A percentile compares a stretch with the other conserved stretches of the same genome.
phyloP scores from a whole-genome alignment of 2,797 vertebrate genomes.

The Bradypodion pumilum region DNA sequence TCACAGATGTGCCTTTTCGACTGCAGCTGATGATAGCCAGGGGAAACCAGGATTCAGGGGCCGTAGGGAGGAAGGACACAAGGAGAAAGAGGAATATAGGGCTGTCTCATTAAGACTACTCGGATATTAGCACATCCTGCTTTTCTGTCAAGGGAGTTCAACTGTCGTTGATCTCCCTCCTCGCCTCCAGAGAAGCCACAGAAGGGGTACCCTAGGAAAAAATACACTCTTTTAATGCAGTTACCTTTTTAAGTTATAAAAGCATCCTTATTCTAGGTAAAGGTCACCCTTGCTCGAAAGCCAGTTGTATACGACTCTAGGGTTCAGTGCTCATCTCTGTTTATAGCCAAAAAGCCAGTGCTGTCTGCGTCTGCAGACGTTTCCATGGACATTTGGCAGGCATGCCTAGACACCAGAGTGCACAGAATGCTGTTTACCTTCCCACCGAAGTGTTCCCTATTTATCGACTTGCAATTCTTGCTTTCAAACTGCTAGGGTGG shows the following conservation, averaged over 20 bases:
- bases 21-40: slow-evolving; percentile 6
- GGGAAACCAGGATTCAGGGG: not conserved
- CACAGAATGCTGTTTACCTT: too few relatives aligned
- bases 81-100: not conserved
- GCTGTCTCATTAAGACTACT: slow-evolving; percentile 11
- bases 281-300: too few relatives aligned
- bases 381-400: too few relatives aligned
- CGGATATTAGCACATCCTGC: slow-evolving; percentile 22
- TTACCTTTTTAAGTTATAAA: not conserved
- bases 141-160: not conserved
- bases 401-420: too few relatives aligned
- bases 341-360: too few relatives aligned
- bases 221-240: not conserved
- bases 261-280: too few relatives aligned
- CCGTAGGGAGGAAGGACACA: not conserved
- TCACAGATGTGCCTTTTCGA: slow-evolving; percentile 23
- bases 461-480: too few relatives aligned
- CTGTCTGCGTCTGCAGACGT: too few relatives aligned
- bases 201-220: not conserved
- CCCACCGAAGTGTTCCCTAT: too few relatives aligned
- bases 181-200: not conserved
- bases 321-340: too few relatives aligned
- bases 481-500: too few relatives aligned
- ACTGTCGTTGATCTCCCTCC: not conserved
- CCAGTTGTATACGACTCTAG: too few relatives aligned